A percentile compares a stretch with the other conserved stretches of the same genome.
phyloP scores from a whole-genome alignment of 2,113 vertebrate species.

The Ciconia boyciana region DNA sequence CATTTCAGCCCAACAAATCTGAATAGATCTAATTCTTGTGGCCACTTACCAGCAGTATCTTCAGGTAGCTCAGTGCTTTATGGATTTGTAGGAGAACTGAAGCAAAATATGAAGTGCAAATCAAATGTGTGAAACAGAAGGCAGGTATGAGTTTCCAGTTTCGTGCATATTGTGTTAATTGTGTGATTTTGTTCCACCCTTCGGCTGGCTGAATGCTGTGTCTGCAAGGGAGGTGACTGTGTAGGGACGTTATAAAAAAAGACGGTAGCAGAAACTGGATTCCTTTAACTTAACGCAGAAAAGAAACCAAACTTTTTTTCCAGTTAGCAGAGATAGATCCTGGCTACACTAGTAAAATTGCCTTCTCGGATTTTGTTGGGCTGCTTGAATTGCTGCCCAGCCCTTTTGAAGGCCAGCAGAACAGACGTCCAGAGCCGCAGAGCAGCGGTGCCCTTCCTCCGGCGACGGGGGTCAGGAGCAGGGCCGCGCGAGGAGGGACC shows the following conservation, averaged over 20 bases:
- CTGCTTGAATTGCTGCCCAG: not conserved
- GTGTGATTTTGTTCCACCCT: not conserved
- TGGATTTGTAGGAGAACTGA: not conserved
- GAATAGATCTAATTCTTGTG: not conserved
- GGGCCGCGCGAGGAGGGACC: not conserved
- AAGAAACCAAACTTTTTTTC: not conserved
- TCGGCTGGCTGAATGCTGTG: not conserved
- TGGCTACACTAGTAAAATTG: fast-evolving
- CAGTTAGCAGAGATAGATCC: not conserved
- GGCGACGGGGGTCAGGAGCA: not conserved
- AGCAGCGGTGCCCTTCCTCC: too few species aligned
- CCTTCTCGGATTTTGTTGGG: not conserved
- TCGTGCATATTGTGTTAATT: fast-evolving
- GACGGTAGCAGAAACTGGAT: not conserved
- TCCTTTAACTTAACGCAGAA: not conserved
- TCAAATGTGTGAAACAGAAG: not conserved
- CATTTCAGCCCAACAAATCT: not conserved
- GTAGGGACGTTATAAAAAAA: not conserved
- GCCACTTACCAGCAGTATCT: not conserved
- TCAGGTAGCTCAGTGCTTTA: not conserved
- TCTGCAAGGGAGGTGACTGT: not conserved
- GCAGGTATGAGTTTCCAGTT: not conserved
- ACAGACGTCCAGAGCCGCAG: fast-evolving
- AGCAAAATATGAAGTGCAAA: not conserved
- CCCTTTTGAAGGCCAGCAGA: not conserved